Conservation (phyloP, 2,797 vertebrate species). For the Crenichthys baileyi region DNA sequence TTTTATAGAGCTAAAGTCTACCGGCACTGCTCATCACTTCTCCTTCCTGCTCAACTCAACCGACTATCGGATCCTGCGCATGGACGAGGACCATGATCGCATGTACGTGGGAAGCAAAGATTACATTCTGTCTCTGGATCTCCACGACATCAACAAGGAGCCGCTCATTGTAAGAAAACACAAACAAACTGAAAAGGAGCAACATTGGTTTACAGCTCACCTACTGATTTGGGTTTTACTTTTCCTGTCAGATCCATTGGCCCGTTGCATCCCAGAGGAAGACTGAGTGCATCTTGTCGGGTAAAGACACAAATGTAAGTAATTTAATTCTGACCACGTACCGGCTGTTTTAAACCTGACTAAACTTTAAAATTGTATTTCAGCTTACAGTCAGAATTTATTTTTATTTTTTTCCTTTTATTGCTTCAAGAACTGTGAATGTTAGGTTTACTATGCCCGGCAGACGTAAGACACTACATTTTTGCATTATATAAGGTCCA, state of each 20-base stretch:
- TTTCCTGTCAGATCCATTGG: conserved; percentile 92
- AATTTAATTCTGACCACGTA: background rate
- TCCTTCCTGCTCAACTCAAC: conserved; percentile 97
- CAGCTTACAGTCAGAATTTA: background rate
- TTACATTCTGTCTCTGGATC: conserved; percentile 95
- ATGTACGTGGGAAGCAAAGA: conserved; percentile 99
- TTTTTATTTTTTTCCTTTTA: background rate
- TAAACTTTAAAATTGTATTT: background rate
- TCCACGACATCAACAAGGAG: conserved; percentile 99
- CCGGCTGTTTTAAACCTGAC: background rate
- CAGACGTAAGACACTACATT: no score
- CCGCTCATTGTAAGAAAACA: conserved; percentile 93
- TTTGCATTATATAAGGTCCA: no score
- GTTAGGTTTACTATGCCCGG: no score
- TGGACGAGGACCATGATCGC: conserved; percentile 99
- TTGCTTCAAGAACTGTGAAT: background rate
- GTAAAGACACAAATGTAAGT: conserved; percentile 97
- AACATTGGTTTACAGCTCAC: conserved; percentile 26
- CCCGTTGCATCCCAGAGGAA: conserved; percentile 92
- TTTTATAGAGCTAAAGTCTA: conserved; percentile 90
- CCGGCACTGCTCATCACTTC: conserved; percentile 95
- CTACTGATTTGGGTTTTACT: conserved; percentile 18
- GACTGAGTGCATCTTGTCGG: conserved; percentile 94
- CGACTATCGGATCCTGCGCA: conserved; percentile 95
- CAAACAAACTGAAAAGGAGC: conserved; percentile 10